phyloP scores from a whole-genome alignment of 2,113 vertebrate genomes.

The Lates calcarifer region DNA sequence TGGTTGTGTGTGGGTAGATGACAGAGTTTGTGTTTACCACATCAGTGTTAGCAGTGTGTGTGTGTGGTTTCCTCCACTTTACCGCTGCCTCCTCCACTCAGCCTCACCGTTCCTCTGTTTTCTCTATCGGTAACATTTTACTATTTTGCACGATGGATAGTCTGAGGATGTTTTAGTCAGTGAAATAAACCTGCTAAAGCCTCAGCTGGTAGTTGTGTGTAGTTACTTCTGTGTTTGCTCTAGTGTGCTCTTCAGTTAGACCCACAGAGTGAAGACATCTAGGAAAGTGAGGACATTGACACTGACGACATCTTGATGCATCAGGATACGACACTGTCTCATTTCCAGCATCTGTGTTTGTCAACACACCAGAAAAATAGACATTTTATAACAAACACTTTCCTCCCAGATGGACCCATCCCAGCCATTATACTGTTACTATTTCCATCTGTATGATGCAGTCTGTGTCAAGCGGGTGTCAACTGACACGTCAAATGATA shows the following conservation, averaged over 20 bases:
- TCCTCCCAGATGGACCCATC: neutral
- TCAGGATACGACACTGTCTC: too few relatives aligned
- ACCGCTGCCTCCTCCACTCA: constrained; percentile 59
- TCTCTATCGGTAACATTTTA: neutral
- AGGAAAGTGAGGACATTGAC: too few relatives aligned
- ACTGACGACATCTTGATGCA: too few relatives aligned
- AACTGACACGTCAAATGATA: too few relatives aligned
- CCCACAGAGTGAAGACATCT: too few relatives aligned
- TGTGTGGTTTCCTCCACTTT: constrained; percentile 63
- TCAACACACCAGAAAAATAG: too few relatives aligned
- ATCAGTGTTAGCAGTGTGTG: constrained; percentile 63
- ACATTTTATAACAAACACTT: neutral
- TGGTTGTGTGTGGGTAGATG: constrained; percentile 47
- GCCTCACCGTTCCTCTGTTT: constrained; percentile 25
- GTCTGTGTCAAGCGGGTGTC: too few relatives aligned
- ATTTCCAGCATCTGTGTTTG: too few relatives aligned
- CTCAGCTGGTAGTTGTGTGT: neutral
- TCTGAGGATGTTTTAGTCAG: neutral
- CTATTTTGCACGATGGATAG: neutral
- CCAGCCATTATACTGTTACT: too few relatives aligned
- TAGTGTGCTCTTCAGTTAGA: too few relatives aligned
- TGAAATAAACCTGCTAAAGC: neutral
- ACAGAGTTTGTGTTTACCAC: constrained; percentile 63
- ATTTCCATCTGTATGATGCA: too few relatives aligned
- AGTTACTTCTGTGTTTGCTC: too few relatives aligned